These are phyloP conservation scores for Diprion similis DNA, from an alignment of 1,140 invertebrate species.

Conservation along the genomic window DNA sequence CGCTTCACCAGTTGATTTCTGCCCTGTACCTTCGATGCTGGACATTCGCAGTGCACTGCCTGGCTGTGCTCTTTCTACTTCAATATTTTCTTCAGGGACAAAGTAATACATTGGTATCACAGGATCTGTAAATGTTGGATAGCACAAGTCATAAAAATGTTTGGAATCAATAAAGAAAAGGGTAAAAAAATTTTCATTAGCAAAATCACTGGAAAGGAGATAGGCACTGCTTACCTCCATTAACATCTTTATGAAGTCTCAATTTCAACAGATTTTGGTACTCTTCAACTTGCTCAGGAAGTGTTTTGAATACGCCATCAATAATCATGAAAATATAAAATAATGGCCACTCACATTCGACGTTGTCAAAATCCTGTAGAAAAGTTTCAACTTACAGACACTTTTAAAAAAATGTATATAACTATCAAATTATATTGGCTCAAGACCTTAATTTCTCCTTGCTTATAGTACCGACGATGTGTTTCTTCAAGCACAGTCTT, in stretches of 20 bases:
- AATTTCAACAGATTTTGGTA: conserved; percentile 86
- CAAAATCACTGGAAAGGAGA: conserved; percentile 8
- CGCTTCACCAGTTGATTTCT: conserved; percentile 38
- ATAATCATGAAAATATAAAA: conserved; percentile 97
- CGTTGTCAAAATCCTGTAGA: conserved; percentile 88
- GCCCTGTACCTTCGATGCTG: conserved; percentile 61
- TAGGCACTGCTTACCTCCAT: conserved; percentile 70
- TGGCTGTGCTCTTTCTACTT: conserved; percentile 76
- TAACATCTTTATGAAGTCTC: conserved; percentile 76
- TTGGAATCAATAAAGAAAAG: not conserved
- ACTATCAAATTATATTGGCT: conserved; percentile 29
- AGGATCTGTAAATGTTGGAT: conserved; percentile 68
- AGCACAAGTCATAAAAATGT: no score
- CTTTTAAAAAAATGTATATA: conserved; percentile 18
- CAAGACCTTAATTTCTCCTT: conserved; percentile 73
- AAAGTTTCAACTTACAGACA: not conserved
- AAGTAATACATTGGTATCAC: conserved; percentile 90
- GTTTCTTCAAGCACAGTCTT: conserved; percentile 89
- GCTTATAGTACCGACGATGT: conserved; percentile 73
- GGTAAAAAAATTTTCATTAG: conserved; percentile 6
- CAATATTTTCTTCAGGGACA: conserved; percentile 82
- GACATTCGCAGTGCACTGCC: conserved; percentile 72
- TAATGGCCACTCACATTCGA: conserved; percentile 98
- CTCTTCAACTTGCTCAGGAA: conserved; percentile 91
- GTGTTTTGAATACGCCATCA: conserved; percentile 88